Evolutionary conservation across 2,797 vertebrate genomes (phyloP), one percentile per base, ranked within the genome.

Genomic region (Anas georgica): DNA sequence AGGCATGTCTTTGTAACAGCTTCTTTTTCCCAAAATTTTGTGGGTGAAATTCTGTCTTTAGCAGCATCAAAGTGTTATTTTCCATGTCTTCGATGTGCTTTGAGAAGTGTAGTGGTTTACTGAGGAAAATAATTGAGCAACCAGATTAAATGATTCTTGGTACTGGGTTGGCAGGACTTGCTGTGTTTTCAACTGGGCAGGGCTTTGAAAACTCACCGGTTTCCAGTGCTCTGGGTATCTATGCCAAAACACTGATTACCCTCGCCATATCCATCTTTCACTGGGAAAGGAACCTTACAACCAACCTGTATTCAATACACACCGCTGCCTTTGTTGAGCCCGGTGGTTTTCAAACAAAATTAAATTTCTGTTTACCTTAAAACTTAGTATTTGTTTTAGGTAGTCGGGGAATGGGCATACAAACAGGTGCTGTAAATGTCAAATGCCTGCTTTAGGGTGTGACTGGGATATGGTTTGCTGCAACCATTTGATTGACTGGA

Each of bases 231-330:
- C 6, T 76, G 67, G 18, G 5, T 88, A 69, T 74, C 81, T 56
- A 63, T 87, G 85, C 31, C 70, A 76, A 67, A 92, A 73, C 8
- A n/a, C 39, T 82, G 54, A 35, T 81, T 88, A 91, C 14, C 43
- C 25, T 41, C 33, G 35, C 12, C 20, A 1, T 22, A 3, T 59
- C 92, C 16, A 69, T 5, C 17, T 75, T 84, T 74, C 1, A 2
- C 7, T 39, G 52, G n/a, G 33, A 33, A 74, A 70, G 39, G 13
- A 84, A 48, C 39, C 39, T 26, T 33, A 5, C 16, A 55, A 58
- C 0, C 75, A 92, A 37, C 10, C 41, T 58, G 11, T 72, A 16
- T 78, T 78, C 86, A 69, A 52, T 43, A 8, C 15, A n/a, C 50
- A 21, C 45, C 20, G 1, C 17, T 29, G 66, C 59, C 16, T 59